Evolutionary conservation across 2,888 invertebrate genomes (phyloP), one percentile per base, ranked within the genome.

Genomic region (Orgyia antiqua): DNA sequence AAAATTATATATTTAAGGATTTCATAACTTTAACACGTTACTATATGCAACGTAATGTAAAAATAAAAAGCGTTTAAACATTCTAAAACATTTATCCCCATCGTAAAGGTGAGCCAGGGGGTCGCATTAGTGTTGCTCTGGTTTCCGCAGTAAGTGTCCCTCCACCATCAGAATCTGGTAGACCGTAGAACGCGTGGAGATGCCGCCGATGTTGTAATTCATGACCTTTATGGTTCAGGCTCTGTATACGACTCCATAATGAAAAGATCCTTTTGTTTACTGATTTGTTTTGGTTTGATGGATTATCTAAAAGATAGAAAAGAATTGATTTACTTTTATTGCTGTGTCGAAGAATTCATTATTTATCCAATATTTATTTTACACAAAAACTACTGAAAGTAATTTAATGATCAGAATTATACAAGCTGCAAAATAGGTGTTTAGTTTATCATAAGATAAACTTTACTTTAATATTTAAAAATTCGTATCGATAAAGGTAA

Each of bases 91-190:
- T 55, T 78, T 58, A 79, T 33, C 87, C 83, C 82, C 84, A 87
- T 42, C 86, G 66, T 19, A 86, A 54, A 2, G 86, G 86, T 9
- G 84, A 83, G 39, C 86, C 86, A 2, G 86, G 83, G 34, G 86
- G 84, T 66, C 86, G 63, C 58, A 77, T 62, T 36, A 79, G 63
- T 2, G 68, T 70, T 7, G 50, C 76, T 42, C 84, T 73, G 30
- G 84, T 80, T 42, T 84, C 80, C 1, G 84, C 83, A 1, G 82
- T 82, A 10, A 84, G 66, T 1, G 58, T 47, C 2, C 67, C 67
- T 11, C 64, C 59, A 3, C 65, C 62, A 10, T 69, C 72, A 2
- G 66, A 64, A 11, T 80, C 71, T 1, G 77, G 78, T 24, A 73
- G 60, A 20, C 76, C 74, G 46, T 82, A 79, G 50, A 75, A 73